Conservation (phyloP, 2,797 vertebrate genomes). For the Acipenser ruthenus region DNA sequence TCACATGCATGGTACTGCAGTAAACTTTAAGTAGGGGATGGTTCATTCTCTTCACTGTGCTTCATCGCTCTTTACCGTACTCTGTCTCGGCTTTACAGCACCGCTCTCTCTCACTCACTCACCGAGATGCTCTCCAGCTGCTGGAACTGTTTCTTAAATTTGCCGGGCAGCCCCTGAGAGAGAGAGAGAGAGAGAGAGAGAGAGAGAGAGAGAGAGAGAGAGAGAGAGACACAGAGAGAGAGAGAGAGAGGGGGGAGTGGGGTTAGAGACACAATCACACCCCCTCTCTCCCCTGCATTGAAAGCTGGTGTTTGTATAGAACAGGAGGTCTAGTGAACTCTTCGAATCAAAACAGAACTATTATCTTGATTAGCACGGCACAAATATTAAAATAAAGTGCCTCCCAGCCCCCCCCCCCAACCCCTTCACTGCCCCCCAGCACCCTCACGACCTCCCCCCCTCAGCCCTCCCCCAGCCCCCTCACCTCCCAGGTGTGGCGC, state of each 20-base stretch:
- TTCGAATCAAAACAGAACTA: too few relatives aligned
- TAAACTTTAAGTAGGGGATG: too few relatives aligned
- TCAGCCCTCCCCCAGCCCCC: neutral
- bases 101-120: conserved; percentile 53
- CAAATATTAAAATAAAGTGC: neutral
- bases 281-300: too few relatives aligned
- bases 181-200: conserved; percentile 21
- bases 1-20: too few relatives aligned
- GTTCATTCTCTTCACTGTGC: too few relatives aligned
- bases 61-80: too few relatives aligned
- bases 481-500: conserved; percentile 92
- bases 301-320: too few relatives aligned
- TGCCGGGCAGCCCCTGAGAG: conserved; percentile 82
- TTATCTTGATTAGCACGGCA: too few relatives aligned
- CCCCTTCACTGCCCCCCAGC: neutral
- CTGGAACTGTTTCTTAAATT: conserved; percentile 91
- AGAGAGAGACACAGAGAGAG: conserved; percentile 21
- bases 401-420: neutral
- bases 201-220: conserved; percentile 11
- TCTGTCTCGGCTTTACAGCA: too few relatives aligned
- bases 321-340: too few relatives aligned
- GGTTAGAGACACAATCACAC: too few relatives aligned
- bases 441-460: too few relatives aligned
- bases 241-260: neutral
- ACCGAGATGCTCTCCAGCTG: conserved; percentile 87